Evolutionary conservation across 1,140 invertebrate genomes (phyloP).

Genomic region (Octopus bimaculoides): DNA sequence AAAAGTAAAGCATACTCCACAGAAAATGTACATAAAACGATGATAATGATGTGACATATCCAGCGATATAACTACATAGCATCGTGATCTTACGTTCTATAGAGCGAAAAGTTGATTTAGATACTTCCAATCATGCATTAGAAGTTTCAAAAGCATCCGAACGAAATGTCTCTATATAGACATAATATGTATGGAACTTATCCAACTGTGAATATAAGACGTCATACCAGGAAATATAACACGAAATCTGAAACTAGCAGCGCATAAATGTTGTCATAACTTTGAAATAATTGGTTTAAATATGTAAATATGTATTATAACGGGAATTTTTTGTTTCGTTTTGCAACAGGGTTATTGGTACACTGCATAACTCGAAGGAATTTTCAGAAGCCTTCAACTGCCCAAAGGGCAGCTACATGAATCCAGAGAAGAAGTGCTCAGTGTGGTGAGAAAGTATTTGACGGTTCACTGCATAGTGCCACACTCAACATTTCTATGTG

Average conservation of each 20-base stretch:
- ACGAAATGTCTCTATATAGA: neutral
- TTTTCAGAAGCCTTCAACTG: slow-evolving; percentile 57
- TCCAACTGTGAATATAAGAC: neutral
- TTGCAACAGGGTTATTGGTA: slow-evolving; percentile 46
- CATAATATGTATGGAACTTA: neutral
- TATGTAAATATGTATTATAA: neutral
- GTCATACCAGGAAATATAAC: neutral
- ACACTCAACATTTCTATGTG: no score
- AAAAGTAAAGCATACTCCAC: no score
- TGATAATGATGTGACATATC: no score
- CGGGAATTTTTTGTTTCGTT: slow-evolving; percentile 12
- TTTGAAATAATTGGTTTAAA: neutral
- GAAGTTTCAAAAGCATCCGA: neutral
- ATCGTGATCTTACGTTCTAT: no score
- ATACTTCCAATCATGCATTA: no score
- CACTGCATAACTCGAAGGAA: slow-evolving; percentile 44
- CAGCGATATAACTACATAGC: no score
- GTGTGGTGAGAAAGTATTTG: slow-evolving; percentile 37
- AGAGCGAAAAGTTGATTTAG: no score
- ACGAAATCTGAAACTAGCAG: neutral
- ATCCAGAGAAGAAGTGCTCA: slow-evolving; percentile 45
- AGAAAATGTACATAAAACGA: no score
- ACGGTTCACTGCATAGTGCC: no score
- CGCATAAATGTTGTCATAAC: neutral
- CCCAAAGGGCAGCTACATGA: slow-evolving; percentile 50